These are phyloP conservation scores for Gobio occitaniae DNA, from an alignment of 2,797 vertebrate species.

Conservation along the genomic window DNA sequence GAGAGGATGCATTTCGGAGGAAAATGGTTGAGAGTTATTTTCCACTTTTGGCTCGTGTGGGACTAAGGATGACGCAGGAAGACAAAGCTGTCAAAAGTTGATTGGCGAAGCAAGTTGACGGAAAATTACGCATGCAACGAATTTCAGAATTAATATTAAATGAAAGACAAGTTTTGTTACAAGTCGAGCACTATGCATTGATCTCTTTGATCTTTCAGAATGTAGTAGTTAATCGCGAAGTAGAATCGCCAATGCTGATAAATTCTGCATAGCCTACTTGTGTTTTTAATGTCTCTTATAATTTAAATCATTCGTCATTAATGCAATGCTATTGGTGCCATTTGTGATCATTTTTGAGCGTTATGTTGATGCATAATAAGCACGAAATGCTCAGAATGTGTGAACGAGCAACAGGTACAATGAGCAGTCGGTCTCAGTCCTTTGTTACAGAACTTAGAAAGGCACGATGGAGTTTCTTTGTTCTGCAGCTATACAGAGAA, in stretches of 20 bases:
- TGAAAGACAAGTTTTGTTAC: not conserved
- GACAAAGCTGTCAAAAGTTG: constrained; percentile 82
- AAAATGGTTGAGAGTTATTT: constrained; percentile 15
- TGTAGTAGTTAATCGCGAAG: not conserved
- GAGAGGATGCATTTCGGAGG: not conserved
- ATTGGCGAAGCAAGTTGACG: constrained; percentile 60
- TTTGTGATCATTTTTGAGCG: not conserved
- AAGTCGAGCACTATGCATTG: not conserved
- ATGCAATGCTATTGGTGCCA: not conserved
- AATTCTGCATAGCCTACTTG: not conserved
- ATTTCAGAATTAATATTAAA: not conserved
- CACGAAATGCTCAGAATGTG: constrained; percentile 60
- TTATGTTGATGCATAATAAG: constrained; percentile 35
- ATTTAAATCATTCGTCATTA: not conserved
- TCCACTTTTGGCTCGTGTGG: constrained; percentile 32
- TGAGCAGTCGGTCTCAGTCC: constrained; percentile 67
- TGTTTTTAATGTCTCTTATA: not conserved
- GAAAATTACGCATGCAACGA: not conserved
- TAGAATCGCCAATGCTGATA: not conserved
- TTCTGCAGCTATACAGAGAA: constrained; percentile 66
- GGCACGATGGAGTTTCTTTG: constrained; percentile 74
- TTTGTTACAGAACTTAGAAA: constrained; percentile 76
- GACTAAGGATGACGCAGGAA: constrained; percentile 64
- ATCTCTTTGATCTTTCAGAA: not conserved
- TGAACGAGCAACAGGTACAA: constrained; percentile 91